Base-by-base conservation (phyloP, 1,140 invertebrate genomes). In the Leguminivora glycinivorella region DNA sequence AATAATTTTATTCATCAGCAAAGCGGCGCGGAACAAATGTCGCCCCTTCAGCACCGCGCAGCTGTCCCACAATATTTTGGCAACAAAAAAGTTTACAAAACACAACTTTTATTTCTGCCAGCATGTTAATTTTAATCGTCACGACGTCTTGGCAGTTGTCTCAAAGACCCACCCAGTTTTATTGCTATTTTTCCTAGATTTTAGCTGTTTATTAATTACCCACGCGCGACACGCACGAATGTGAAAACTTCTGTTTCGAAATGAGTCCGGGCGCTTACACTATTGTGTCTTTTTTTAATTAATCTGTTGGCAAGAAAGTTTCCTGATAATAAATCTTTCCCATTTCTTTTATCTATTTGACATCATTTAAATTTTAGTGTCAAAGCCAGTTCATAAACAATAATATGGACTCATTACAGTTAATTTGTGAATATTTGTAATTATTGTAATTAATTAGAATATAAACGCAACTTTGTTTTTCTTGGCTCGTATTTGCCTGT, bases 61-160 rank as follows among this genome's bases (percentile, higher is more conserved):
- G 86, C 86, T 88, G 86, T 86, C 79, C 71, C 67, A 72, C 74
- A 68, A 82, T 84, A 85, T 83, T 88, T 88, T 89, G 85, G 82
- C 83, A 88, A 81, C 75, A 81, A 80, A 83, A 88, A 78, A 78
- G 72, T 83, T 83, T 87, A 74, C 78, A 83, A 84, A 87, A 84
- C 73, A 80, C 74, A 71, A 76, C 78, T 87, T 88, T 87, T 85
- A 88, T 88, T 83, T 87, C 81, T 69, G 74, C 78, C 75, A 68
- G 73, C 74, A 69, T 81, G 83, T 88, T 87, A 88, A 88, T 85
- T 88, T 88, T 88, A 85, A 89, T 90, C 85, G 81, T 83, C 82
- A 82, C 77, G 77, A 85, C 80, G 72, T 89, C 83, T 91, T 89
- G 86, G 87, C 89, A 89, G 83, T 84, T 87, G 84, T 82, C 80